Percentiles rank a stretch among this genome's conserved stretches.
These are phyloP conservation scores for Apamea monoglypha DNA, from an alignment of 2,888 invertebrate genomes.

Conservation along the genomic window DNA sequence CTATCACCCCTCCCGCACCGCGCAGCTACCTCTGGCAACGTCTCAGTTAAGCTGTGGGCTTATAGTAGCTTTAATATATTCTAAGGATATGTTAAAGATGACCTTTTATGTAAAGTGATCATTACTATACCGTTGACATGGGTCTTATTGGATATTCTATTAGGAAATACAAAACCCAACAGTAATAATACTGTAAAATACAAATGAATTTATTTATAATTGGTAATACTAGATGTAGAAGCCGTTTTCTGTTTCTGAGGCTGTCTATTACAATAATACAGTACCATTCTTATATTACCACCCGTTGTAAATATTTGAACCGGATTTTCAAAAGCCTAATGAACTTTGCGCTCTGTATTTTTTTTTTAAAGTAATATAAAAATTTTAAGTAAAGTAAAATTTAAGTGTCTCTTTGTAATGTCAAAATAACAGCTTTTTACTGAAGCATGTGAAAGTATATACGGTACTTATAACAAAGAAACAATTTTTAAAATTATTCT, in stretches of 20 bases:
- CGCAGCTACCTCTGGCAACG: too few species aligned
- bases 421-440: too few species aligned
- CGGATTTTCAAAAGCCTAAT: not conserved
- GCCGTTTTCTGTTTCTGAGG: conserved; percentile 7
- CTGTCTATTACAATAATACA: not conserved
- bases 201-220: conserved; percentile 57
- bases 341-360: too few species aligned
- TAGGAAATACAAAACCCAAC: conserved; percentile 41
- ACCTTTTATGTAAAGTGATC: conserved; percentile 45
- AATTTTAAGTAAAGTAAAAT: too few species aligned
- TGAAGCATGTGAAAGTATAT: too few species aligned
- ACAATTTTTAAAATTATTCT: too few species aligned
- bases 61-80: conserved; percentile 26
- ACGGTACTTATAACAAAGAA: too few species aligned
- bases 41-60: too few species aligned
- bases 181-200: conserved; percentile 39
- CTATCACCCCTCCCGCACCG: too few species aligned
- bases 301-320: not conserved
- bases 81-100: conserved; percentile 20
- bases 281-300: not conserved
- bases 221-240: conserved; percentile 37
- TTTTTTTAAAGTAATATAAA: too few species aligned
- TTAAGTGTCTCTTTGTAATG: too few species aligned
- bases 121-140: conserved; percentile 30
- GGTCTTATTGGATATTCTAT: conserved; percentile 54